phyloP scores from a whole-genome alignment of 2,888 invertebrate species.

The Hydraecia micacea region DNA sequence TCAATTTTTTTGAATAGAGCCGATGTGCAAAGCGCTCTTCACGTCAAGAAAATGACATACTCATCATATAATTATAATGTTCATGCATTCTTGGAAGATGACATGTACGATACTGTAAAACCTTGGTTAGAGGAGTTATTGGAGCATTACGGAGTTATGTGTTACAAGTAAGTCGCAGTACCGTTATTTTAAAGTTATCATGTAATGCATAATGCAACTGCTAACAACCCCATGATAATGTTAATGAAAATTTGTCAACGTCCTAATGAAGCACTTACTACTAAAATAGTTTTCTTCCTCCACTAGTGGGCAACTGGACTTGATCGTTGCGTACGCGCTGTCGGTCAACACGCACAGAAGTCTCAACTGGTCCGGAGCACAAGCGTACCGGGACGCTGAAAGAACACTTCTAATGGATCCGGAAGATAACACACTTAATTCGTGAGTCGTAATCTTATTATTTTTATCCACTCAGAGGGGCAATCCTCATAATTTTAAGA shows the following conservation, averaged over 20 bases:
- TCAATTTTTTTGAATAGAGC: constrained; percentile 35
- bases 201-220: too few species aligned
- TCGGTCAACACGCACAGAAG: constrained; percentile 55
- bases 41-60: constrained; percentile 43
- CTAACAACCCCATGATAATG: not conserved
- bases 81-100: too few species aligned
- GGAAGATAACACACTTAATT: constrained; percentile 14
- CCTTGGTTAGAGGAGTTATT: constrained; percentile 63
- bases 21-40: constrained; percentile 50
- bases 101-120: constrained; percentile 28
- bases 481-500: too few species aligned
- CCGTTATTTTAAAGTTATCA: not conserved
- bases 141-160: constrained; percentile 59
- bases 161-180: constrained; percentile 40
- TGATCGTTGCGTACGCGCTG: constrained; percentile 55
- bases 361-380: constrained; percentile 56
- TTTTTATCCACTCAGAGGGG: not conserved
- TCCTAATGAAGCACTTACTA: not conserved
- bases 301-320: constrained; percentile 56
- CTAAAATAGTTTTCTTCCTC: not conserved
- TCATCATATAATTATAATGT: accelerated
- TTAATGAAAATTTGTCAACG: not conserved
- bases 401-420: constrained; percentile 30
- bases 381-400: constrained; percentile 37
- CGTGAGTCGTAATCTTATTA: constrained; percentile 40